Evolutionary conservation across 2,888 invertebrate species (phyloP).

Genomic region (Papilio gigon): DNA sequence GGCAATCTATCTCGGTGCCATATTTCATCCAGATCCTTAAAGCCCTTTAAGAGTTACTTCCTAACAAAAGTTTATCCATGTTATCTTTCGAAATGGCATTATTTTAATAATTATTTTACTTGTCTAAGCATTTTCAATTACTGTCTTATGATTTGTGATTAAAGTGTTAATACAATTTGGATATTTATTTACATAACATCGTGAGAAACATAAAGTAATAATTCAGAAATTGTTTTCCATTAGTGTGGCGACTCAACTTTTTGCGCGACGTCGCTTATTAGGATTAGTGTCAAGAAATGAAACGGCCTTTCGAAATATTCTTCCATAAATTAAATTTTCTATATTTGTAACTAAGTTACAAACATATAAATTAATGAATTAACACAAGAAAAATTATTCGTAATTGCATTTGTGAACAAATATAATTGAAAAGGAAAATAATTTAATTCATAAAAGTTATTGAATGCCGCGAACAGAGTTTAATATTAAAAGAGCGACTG

Average conservation of each 20-base stretch:
- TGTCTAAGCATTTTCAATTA: neutral
- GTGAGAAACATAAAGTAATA: conserved; percentile 18
- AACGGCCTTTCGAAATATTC: conserved; percentile 17
- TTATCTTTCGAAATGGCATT: too few species aligned
- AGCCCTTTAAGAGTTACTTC: too few species aligned
- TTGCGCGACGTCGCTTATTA: conserved; percentile 26
- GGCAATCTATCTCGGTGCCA: too few species aligned
- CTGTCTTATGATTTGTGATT: too few species aligned
- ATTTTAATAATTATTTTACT: neutral
- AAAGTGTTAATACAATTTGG: too few species aligned
- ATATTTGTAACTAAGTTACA: conserved; percentile 9
- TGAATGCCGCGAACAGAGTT: conserved; percentile 18
- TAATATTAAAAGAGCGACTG: conserved; percentile 16
- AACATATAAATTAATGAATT: neutral
- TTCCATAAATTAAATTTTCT: conserved; percentile 16
- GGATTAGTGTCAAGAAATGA: conserved; percentile 34
- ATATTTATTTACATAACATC: neutral
- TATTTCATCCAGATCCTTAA: too few species aligned
- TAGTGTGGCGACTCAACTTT: conserved; percentile 32
- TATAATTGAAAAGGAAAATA: conserved; percentile 1
- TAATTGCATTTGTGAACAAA: neutral
- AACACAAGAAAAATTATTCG: neutral
- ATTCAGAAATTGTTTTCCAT: conserved; percentile 37
- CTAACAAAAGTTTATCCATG: too few species aligned
- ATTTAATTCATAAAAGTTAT: conserved; percentile 24